These are phyloP conservation scores for Melitaea cinxia DNA, from an alignment of 1,140 invertebrate genomes.

Conservation along the genomic window DNA sequence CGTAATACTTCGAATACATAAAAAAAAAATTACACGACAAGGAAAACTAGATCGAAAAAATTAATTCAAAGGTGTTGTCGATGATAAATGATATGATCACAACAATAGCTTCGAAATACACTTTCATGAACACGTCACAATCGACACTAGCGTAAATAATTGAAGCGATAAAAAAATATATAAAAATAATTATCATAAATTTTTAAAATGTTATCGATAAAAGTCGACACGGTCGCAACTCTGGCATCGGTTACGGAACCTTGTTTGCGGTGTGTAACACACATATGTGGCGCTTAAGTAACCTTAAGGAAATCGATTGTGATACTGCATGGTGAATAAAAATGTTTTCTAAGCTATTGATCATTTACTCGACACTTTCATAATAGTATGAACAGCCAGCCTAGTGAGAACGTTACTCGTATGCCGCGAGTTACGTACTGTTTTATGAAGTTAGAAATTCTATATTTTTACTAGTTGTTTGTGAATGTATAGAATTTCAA, in stretches of 20 bases:
- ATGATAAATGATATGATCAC: no score
- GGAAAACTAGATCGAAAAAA: not conserved
- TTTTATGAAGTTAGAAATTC: no score
- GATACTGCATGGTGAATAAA: slow-evolving; percentile 16
- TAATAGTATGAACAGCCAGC: not conserved
- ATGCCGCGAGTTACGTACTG: no score
- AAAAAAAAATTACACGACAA: not conserved
- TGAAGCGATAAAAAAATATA: not conserved
- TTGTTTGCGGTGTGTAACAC: slow-evolving; percentile 30
- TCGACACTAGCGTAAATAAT: not conserved
- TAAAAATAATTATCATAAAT: not conserved
- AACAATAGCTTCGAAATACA: no score
- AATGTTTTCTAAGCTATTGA: slow-evolving; percentile 4
- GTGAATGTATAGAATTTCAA: no score
- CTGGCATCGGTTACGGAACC: slow-evolving; percentile 24
- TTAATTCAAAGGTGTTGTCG: not conserved
- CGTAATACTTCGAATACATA: not conserved
- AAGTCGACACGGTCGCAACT: slow-evolving; percentile 8
- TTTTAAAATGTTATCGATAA: slow-evolving; percentile 11
- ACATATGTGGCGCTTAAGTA: slow-evolving; percentile 25
- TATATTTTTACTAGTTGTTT: no score
- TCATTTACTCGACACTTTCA: not conserved
- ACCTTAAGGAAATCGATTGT: slow-evolving; percentile 29
- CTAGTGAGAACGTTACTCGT: no score
- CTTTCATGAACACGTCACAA: not conserved